Evolutionary conservation across 2,888 invertebrate species (phyloP).

Genomic region (Acrobasis consociella): DNA sequence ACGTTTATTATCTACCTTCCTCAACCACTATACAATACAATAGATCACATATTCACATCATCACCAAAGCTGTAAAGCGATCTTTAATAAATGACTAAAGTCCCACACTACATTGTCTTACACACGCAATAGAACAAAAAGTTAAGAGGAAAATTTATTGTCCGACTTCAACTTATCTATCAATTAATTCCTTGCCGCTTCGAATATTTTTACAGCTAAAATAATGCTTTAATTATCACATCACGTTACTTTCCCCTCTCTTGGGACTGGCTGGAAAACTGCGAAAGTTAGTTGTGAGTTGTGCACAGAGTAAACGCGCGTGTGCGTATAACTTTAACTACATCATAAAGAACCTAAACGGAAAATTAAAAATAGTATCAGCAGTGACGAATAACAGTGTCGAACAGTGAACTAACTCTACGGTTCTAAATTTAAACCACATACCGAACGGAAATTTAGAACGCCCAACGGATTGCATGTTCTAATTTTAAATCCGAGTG

Average conservation of each 20-base stretch:
- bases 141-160: conserved; percentile 34
- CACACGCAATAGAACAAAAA: conserved; percentile 35
- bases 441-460: conserved; percentile 79
- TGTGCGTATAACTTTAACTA: conserved; percentile 22
- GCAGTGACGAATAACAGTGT: conserved; percentile 75
- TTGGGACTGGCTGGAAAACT: conserved; percentile 63
- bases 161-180: conserved; percentile 39
- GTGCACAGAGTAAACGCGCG: conserved; percentile 54
- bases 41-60: no score
- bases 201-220: conserved; percentile 56
- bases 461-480: conserved; percentile 75
- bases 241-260: conserved; percentile 74
- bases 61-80: not conserved
- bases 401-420: conserved; percentile 77
- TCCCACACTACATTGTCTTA: conserved; percentile 17
- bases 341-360: conserved; percentile 33
- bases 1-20: no score
- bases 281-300: conserved; percentile 65
- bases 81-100: not conserved
- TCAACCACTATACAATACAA: no score
- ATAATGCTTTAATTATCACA: conserved; percentile 69
- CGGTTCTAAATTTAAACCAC: conserved; percentile 74
- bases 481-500: conserved; percentile 71
- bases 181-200: conserved; percentile 54
- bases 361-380: conserved; percentile 62